A percentile compares a stretch with the other conserved stretches of the same genome.
These are phyloP conservation scores for Mythimna vitellina DNA, from an alignment of 2,888 invertebrate species.

Conservation along the genomic window DNA sequence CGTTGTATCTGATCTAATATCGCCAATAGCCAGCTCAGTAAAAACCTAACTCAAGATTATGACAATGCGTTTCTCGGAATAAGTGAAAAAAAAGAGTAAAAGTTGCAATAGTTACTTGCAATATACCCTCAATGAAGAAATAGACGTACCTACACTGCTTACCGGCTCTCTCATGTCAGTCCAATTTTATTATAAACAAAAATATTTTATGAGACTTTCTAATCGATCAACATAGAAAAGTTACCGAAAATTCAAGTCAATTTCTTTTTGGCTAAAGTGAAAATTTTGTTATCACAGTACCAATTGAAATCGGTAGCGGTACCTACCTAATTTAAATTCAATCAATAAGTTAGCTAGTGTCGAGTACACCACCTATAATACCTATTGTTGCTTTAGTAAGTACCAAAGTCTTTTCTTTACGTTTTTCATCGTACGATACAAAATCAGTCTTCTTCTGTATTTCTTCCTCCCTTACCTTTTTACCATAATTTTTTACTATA, in stretches of 20 bases:
- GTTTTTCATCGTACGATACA: neutral
- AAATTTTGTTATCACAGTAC: constrained; percentile 2
- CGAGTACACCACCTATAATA: neutral
- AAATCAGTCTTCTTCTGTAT: neutral
- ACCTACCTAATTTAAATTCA: neutral
- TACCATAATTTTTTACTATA: neutral
- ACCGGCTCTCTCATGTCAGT: constrained; percentile 40
- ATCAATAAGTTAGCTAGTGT: neutral
- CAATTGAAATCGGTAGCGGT: neutral
- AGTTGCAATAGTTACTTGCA: constrained; percentile 31
- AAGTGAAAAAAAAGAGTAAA: constrained; percentile 9
- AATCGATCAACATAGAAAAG: constrained; percentile 36
- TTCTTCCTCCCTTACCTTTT: neutral
- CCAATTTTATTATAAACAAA: constrained; percentile 41
- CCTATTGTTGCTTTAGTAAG: neutral
- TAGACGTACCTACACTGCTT: neutral
- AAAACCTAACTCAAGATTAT: neutral
- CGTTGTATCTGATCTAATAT: neutral
- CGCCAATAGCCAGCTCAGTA: neutral
- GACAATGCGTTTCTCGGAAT: neutral
- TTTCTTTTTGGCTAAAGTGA: constrained; percentile 16
- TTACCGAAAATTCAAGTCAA: constrained; percentile 33
- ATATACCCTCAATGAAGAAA: constrained; percentile 31
- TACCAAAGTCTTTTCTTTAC: no score
- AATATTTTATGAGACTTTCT: constrained; percentile 38